phyloP scores from a whole-genome alignment of 2,797 vertebrate species.

The Falco columbarius region DNA sequence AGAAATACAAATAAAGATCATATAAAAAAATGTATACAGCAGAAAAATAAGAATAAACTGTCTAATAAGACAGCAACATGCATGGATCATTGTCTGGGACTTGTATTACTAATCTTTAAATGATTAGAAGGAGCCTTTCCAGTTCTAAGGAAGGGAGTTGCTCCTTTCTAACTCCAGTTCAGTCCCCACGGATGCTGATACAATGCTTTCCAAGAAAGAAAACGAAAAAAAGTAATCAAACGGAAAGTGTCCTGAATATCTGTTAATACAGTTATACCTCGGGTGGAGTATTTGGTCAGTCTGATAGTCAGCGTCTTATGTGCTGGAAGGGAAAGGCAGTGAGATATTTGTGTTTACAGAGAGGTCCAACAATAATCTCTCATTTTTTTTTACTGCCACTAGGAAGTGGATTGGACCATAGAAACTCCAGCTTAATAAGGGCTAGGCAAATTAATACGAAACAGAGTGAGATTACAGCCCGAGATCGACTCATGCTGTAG shows the following conservation, averaged over 20 bases:
- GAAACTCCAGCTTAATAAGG: neutral
- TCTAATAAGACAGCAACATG: neutral
- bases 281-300: slow-evolving; percentile 23
- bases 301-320: neutral
- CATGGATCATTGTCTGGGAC: neutral
- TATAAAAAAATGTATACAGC: neutral
- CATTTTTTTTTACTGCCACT: neutral
- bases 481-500: neutral
- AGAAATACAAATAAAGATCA: neutral
- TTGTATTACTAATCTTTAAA: neutral
- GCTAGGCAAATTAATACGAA: neutral
- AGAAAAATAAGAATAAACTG: neutral
- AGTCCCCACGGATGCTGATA: neutral
- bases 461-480: neutral
- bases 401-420: neutral
- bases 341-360: slow-evolving; percentile 8
- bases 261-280: neutral
- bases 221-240: neutral
- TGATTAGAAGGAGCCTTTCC: neutral
- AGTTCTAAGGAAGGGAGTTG: slow-evolving; percentile 37
- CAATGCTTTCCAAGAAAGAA: neutral
- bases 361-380: neutral
- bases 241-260: neutral
- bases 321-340: slow-evolving; percentile 1
- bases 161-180: neutral